Base-by-base conservation (phyloP, 2,888 invertebrate species). In the Andrena chrysosceles region DNA sequence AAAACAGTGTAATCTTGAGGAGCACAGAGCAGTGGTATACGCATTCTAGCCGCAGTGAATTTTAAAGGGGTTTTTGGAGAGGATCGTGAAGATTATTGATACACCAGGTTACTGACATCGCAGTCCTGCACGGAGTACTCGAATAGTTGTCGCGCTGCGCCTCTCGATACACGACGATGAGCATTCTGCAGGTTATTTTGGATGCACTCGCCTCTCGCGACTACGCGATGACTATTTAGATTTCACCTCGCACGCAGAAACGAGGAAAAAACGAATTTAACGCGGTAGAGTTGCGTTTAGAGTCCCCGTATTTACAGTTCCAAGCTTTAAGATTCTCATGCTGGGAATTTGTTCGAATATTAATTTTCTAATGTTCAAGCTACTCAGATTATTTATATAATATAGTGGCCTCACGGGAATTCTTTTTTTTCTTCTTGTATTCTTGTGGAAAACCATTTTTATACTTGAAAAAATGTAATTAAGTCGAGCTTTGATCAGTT, bases 171-270 rank as follows among this genome's bases (percentile, higher is more conserved):
- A 86, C 79, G 79, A 26, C 77, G 73, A 84, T 31, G 60, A 70
- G 64, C 77, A 80, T 77, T 86, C 75, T 63, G 72, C 59, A 20
- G 66, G 82, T 86, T 82, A 86, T 86, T 86, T 84, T 74, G 31
- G 83, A 81, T 79, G 78, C 83, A 66, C 76, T 83, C 81, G 80
- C 63, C 66, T 35, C 77, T 35, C 33, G 66, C 68, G 13, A 42
- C 42, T 42, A 42, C 42, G 13, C 13, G 52, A 35, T 52, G 67
- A 76, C 67, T 62, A 84, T 80, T 85, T 80, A 68, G 67, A 76
- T 69, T 76, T 80, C 64, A 73, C 54, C 54, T 80, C 31, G n/a
- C 49, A 31, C 35, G n/a, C 59, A 48, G 68, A n/a, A 63, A 35
- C 69, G 23, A 29, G 33, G 42, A 62, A 68, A 68, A 62, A 66